Conservation (phyloP, 2,113 vertebrate species). For the Puma concolor region DNA sequence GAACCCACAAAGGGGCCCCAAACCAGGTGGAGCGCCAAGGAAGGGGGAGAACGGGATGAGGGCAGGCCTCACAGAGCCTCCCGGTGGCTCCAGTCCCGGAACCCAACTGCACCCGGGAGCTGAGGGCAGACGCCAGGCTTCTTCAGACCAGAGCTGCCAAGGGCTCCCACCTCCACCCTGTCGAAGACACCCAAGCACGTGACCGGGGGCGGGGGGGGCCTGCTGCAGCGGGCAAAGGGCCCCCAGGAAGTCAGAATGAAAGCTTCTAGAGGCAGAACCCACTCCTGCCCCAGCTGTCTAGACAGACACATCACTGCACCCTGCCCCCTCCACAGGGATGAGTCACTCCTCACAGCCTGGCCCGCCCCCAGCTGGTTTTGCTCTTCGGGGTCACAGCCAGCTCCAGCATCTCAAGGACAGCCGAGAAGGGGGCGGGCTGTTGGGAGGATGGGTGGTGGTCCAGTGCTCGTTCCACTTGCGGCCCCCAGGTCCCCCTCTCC, state of each 20-base stretch:
- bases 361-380: background rate
- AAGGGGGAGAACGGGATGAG: background rate
- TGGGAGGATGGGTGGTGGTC: fast-evolving
- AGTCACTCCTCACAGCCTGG: conserved; percentile 29
- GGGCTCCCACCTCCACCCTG: background rate
- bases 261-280: background rate
- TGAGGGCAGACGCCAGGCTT: background rate
- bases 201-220: too few species aligned
- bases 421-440: too few species aligned
- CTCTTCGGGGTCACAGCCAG: background rate
- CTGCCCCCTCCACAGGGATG: background rate
- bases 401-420: conserved; percentile 5
- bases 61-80: background rate
- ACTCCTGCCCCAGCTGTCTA: background rate
- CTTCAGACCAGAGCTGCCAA: too few species aligned
- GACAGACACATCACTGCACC: background rate
- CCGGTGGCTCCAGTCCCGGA: background rate
- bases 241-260: background rate
- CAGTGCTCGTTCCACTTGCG: background rate
- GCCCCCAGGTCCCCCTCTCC: too few species aligned
- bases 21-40: fast-evolving
- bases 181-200: background rate
- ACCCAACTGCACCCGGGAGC: background rate
- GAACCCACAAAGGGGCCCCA: background rate
- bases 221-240: background rate